phyloP scores from a whole-genome alignment of 2,888 invertebrate species.

The Melinaea menophilus region DNA sequence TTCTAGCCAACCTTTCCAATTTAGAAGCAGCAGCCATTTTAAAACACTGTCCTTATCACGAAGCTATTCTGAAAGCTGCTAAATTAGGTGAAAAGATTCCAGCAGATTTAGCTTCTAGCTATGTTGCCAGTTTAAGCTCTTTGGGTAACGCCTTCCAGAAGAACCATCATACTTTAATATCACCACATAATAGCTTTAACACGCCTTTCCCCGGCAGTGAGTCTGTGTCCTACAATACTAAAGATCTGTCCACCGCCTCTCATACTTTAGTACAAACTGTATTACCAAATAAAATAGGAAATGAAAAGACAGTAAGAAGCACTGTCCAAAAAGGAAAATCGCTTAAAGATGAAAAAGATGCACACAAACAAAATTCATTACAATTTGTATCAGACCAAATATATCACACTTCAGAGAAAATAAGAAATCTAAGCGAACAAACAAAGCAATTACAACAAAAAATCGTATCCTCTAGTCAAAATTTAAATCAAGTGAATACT shows the following conservation, averaged over 20 bases:
- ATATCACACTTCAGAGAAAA: slow-evolving; percentile 63
- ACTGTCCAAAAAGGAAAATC: slow-evolving; percentile 56
- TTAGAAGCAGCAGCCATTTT: slow-evolving; percentile 69
- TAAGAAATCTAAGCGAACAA: slow-evolving; percentile 60
- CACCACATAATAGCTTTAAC: slow-evolving; percentile 49
- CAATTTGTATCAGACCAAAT: slow-evolving; percentile 63
- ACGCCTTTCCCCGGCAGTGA: slow-evolving; percentile 47
- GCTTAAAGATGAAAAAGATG: slow-evolving; percentile 48
- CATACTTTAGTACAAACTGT: slow-evolving; percentile 56
- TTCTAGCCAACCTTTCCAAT: slow-evolving; percentile 60
- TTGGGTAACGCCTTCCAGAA: slow-evolving; percentile 72
- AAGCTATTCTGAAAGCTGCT: slow-evolving; percentile 71
- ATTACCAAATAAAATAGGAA: slow-evolving; percentile 49
- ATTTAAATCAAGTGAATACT: slow-evolving; percentile 43
- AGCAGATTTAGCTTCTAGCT: slow-evolving; percentile 69
- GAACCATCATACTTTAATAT: slow-evolving; percentile 51
- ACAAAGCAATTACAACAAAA: slow-evolving; percentile 65
- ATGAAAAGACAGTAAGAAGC: slow-evolving; percentile 42
- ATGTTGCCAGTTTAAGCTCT: slow-evolving; percentile 73
- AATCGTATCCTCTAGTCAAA: slow-evolving; percentile 53
- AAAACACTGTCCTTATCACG: slow-evolving; percentile 74
- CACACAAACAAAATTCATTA: slow-evolving; percentile 49
- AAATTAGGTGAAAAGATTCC: slow-evolving; percentile 65
- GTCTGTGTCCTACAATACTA: slow-evolving; percentile 49
- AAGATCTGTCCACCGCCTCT: slow-evolving; percentile 55